Base-by-base conservation (phyloP, 2,113 vertebrate genomes). In the Xenopus borealis region DNA sequence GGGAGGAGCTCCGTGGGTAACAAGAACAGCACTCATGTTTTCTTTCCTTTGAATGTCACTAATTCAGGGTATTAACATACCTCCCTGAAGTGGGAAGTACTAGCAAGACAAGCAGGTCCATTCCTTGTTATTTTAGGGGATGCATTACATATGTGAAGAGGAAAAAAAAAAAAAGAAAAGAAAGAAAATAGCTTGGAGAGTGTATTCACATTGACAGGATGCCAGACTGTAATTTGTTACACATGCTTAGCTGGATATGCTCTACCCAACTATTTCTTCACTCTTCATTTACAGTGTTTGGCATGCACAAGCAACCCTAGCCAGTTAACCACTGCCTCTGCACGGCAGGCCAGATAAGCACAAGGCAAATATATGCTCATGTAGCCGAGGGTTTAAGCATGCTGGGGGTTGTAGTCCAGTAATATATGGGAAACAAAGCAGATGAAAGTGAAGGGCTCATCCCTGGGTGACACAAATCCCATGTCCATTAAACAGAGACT, bases 211-310 rank as follows among this genome's bases (percentile, higher is more conserved):
- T 70, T 70, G 74, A 70, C 59, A 44, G 74, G 5, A 67, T 70
- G 74, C 74, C 74, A 77, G 74, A 57, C 33, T 61, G 12, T 77
- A 77, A 77, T 70, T 69, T 57, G 66, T 77, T 77, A 77, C 74
- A 77, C 74, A 77, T 77, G 74, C 66, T 77, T 77, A 70, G 53
- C 59, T 63, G 18, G 59, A 77, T 57, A 57, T 57, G 62, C 59
- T 77, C 74, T 64, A 3, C 18, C 46, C 45, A 77, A 59, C 46
- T 2, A 55, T 70, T 64, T 62, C 74, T 77, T 20, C 74, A 77
- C 70, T 70, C 74, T 77, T 70, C 69, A 70, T 70, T 77, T 76
- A 63, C 74, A 77, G 27, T 30, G 30, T n/a, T 40, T 70, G 55
- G 59, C 66, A 63, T 63, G 73, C 33, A 40, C 33, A 40, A 0